A percentile compares a stretch with the other conserved stretches of the same genome.
phyloP scores from a whole-genome alignment of 35 echinoderm and acorn worm genomes.

The Antedon bifida region DNA sequence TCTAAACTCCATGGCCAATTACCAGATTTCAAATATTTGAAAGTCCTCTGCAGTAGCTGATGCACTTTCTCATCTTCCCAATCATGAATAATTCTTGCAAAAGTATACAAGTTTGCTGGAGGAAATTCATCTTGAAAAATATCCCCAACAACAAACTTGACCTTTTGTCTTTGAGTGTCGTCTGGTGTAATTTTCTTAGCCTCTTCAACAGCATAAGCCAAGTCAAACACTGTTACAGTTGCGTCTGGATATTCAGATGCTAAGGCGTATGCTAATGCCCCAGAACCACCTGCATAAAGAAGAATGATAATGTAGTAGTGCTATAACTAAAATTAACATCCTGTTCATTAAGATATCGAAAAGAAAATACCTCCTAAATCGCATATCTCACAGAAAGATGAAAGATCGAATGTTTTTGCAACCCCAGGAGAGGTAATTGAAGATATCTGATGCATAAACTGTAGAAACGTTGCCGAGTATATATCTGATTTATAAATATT shows the following conservation, averaged over 20 bases:
- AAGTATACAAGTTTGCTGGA: neutral
- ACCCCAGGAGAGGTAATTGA: neutral
- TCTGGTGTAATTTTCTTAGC: neutral
- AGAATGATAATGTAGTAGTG: too few species aligned
- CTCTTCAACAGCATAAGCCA: neutral
- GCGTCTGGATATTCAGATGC: neutral
- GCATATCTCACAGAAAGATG: neutral
- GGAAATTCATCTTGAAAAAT: neutral
- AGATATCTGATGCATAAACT: neutral
- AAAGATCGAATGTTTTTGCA: neutral
- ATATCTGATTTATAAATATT: neutral
- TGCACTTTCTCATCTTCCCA: neutral
- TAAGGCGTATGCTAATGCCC: neutral
- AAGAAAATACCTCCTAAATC: neutral
- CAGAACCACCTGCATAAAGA: neutral
- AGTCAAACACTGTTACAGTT: neutral
- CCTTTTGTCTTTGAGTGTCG: neutral
- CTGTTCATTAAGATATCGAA: too few species aligned
- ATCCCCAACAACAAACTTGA: neutral
- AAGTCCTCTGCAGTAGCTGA: neutral
- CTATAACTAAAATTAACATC: too few species aligned
- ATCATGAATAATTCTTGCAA: slow-evolving; percentile 1
- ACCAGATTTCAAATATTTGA: neutral
- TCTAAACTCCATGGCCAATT: too few species aligned
- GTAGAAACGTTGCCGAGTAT: neutral